Percentiles rank a stretch among this genome's conserved stretches.
phyloP scores from a whole-genome alignment of 2,888 invertebrate species.

The Cephus nigrinus region DNA sequence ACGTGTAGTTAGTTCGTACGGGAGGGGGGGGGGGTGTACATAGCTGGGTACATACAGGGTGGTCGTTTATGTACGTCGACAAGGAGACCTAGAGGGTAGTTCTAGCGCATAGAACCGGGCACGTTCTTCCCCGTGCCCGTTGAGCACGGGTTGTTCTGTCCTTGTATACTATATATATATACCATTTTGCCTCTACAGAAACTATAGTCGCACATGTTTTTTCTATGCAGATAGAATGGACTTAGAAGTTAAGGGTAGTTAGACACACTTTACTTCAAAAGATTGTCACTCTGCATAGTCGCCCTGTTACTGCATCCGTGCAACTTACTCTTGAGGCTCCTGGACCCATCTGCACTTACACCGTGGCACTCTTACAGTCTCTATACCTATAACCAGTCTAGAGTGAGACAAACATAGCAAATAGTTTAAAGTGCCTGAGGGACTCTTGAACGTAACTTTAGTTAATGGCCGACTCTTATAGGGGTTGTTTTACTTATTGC shows the following conservation, averaged over 20 bases:
- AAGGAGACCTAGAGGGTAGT: not conserved
- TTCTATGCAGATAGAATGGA: constrained; percentile 24
- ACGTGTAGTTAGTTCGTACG: not conserved
- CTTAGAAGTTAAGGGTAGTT: constrained; percentile 13
- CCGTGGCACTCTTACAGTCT: not conserved
- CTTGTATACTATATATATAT: not conserved
- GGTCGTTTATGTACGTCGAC: not conserved
- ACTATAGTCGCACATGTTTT: not conserved
- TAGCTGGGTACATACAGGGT: not conserved
- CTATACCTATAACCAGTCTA: not conserved
- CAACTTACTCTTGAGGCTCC: not conserved
- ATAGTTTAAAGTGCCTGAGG: not conserved
- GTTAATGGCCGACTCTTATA: not conserved
- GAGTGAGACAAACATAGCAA: not conserved
- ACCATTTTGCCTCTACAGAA: not conserved
- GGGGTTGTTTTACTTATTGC: not conserved
- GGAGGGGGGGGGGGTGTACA: not conserved
- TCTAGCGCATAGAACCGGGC: not conserved
- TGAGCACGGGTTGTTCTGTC: not conserved
- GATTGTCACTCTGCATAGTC: constrained; percentile 20
- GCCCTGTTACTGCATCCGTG: constrained; percentile 13
- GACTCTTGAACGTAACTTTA: not conserved
- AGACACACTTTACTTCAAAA: constrained; percentile 28
- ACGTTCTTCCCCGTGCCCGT: not conserved
- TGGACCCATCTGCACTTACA: not conserved